Base-by-base conservation (phyloP, 2,888 invertebrate genomes). In the Apodemia mormo region DNA sequence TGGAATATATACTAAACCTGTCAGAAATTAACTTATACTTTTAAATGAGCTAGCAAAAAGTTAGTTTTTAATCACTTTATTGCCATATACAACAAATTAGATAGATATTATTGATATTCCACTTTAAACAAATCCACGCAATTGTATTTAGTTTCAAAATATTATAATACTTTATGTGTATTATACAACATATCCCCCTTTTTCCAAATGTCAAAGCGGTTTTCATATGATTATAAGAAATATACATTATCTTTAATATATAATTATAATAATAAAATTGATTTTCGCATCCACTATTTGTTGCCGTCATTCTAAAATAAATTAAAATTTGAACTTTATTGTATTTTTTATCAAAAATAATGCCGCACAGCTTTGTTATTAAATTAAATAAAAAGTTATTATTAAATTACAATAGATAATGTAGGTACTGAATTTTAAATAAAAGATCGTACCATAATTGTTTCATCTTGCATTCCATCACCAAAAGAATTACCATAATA, bases 381-480 rank as follows among this genome's bases (percentile, higher is more conserved):
- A 8, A 40, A 40, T 8, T 40, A 40, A 8, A 40, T 40, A 40
- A 22, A 22, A 22, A 22, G 22, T 22, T 22, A 22, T 22, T 22
- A 22, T 22, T 22, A 22, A 22, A 22, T 22, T 40, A 40, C 1
- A 40, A 3, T 61, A 30, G 10, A 30, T 33, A 8, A 61, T 1
- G 10, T 2, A 30, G 9, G 12, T 61, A 10, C 1, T 61, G 58
- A 30, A 33, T 61, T 29, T 61, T 33, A 33, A 61, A 61, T 33
- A 33, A 61, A 61, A 61, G 12, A 33, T 12, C 22, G 22, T 22
- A 22, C 22, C 22, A 22, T 22, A 22, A 22, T 61, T 33, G 58
- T 61, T 61, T 14, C 12, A 14, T 61, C 30, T 33, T 61, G 58
- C 58, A 61, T 61, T 61, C 58, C 58, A 61, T 30, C 58, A 30